Evolutionary conservation across 1,140 invertebrate species (phyloP).

Genomic region (Euschistus heros): DNA sequence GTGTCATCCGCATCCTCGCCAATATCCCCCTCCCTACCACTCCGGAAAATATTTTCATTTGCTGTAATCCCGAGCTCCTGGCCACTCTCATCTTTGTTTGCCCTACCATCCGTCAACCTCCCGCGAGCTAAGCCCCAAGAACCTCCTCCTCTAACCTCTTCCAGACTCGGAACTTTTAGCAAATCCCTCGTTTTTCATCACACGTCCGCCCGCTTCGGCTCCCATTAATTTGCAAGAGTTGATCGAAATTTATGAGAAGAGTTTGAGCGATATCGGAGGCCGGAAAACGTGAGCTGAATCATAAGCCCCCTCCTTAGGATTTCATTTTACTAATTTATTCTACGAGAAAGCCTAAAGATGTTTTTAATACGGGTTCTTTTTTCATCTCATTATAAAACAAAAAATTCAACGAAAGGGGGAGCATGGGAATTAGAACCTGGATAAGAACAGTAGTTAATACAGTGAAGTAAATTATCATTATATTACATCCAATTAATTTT

Average conservation of each 20-base stretch:
- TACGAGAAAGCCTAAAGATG: background rate
- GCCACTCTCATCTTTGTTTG: conserved; percentile 8
- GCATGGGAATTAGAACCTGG: too few relatives aligned
- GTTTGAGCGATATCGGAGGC: conserved; percentile 8
- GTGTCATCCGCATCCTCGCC: too few relatives aligned
- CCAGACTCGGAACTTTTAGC: background rate
- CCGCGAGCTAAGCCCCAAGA: background rate
- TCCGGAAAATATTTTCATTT: too few relatives aligned
- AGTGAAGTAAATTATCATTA: too few relatives aligned
- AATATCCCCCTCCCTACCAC: too few relatives aligned
- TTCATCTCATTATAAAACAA: too few relatives aligned
- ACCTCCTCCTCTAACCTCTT: background rate
- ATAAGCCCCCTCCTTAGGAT: conserved; percentile 1
- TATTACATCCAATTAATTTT: too few relatives aligned
- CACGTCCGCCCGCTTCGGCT: background rate
- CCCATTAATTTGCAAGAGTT: conserved; percentile 17
- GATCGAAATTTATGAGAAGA: conserved; percentile 14
- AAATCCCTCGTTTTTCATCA: conserved; percentile 17
- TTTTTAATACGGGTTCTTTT: too few relatives aligned
- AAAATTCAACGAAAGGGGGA: too few relatives aligned
- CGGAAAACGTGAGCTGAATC: conserved; percentile 6
- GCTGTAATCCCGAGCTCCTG: too few relatives aligned
- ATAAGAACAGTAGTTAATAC: too few relatives aligned
- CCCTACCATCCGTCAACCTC: background rate
- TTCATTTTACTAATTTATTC: conserved; percentile 14